A percentile compares a stretch with the other conserved stretches of the same genome.
Evolutionary conservation across 2,888 invertebrate species (phyloP).

Genomic region (Ferdinandea cuprea): DNA sequence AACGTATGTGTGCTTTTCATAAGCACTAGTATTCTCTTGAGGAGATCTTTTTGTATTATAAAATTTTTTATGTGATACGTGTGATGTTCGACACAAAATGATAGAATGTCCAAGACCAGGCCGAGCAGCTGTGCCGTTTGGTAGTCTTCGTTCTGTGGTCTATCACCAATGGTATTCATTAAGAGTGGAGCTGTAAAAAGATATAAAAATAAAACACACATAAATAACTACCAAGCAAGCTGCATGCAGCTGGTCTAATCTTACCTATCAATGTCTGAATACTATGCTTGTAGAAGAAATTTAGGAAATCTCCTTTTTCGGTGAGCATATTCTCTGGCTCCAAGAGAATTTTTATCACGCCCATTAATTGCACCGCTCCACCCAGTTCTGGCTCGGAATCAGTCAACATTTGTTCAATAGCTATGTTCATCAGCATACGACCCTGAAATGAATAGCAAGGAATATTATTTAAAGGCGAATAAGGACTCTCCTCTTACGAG

Average conservation of each 20-base stretch:
- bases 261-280: conserved; percentile 96
- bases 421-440: conserved; percentile 96
- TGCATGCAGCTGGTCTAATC: neutral
- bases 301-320: conserved; percentile 98
- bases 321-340: conserved; percentile 99
- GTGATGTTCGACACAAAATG: conserved; percentile 99
- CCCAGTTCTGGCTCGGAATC: conserved; percentile 98
- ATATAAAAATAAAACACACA: neutral
- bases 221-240: fast-evolving
- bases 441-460: conserved; percentile 85
- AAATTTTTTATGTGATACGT: conserved; percentile 99
- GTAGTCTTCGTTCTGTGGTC: conserved; percentile 96
- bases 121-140: conserved; percentile 97
- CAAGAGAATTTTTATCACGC: conserved; percentile 94
- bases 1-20: conserved; percentile 99
- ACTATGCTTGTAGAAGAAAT: conserved; percentile 99
- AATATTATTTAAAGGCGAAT: neutral
- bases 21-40: conserved; percentile 96
- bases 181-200: conserved; percentile 90
- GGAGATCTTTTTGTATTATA: conserved; percentile 97
- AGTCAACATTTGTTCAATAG: conserved; percentile 98
- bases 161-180: conserved; percentile 95
- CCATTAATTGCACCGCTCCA: conserved; percentile 98
- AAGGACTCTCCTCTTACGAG: too few relatives aligned
- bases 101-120: conserved; percentile 96